These are phyloP conservation scores for Perca flavescens DNA, from an alignment of 2,113 vertebrate species.

Conservation along the genomic window DNA sequence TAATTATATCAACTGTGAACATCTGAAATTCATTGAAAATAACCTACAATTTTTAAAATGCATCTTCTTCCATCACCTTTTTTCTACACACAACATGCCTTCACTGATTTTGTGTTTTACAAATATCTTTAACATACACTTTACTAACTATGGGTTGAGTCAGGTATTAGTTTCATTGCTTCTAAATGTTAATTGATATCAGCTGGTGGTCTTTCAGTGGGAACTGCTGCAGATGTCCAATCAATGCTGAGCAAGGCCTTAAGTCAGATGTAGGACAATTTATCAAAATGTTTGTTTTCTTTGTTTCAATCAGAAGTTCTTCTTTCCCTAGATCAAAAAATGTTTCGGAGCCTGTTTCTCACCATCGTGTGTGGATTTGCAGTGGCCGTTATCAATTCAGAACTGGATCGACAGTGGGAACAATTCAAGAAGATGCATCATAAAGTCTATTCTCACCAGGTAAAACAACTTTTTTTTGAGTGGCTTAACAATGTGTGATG, in stretches of 20 bases:
- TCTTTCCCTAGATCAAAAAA: constrained; percentile 10
- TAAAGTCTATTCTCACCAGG: constrained; percentile 74
- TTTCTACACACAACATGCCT: neutral
- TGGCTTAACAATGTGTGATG: neutral
- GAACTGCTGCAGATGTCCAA: neutral
- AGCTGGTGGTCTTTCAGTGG: constrained; percentile 12
- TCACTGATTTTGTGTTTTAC: neutral
- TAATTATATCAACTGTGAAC: neutral
- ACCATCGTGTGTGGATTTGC: constrained; percentile 32
- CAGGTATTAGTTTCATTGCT: neutral
- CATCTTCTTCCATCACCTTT: neutral
- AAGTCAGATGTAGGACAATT: neutral
- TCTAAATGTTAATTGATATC: constrained; percentile 15
- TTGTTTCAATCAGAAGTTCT: neutral
- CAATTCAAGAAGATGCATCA: constrained; percentile 83
- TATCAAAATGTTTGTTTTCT: neutral
- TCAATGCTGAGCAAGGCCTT: neutral
- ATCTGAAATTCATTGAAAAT: neutral
- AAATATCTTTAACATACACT: neutral
- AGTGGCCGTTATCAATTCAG: neutral
- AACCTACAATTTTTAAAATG: neutral
- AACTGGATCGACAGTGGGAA: constrained; percentile 81
- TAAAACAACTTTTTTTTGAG: constrained; percentile 2
- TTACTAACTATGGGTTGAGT: neutral
- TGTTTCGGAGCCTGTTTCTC: constrained; percentile 63